Evolutionary conservation across 1,140 invertebrate genomes (phyloP), one percentile per base, ranked within the genome.

Genomic region (Trigoniulus corallinus): DNA sequence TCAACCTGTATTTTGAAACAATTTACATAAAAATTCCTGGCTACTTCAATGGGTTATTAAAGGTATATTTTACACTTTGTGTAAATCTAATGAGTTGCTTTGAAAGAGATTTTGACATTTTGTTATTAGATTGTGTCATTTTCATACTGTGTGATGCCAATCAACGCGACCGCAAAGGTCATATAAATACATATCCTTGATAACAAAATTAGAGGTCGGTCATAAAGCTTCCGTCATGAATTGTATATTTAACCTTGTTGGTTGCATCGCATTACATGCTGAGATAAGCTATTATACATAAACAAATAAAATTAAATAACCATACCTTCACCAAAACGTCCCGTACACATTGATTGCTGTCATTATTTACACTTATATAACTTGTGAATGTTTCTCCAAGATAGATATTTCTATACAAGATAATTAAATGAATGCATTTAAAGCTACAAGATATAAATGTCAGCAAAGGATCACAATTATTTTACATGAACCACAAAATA

Each of bases 331-430:
- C 79, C 20, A 71, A 75, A 20, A 93, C 82, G 70, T 87, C 79
- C 56, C 82, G 80, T 13, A 88, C 83, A 12, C 74, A 61, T 68
- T 88, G 78, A 53, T 76, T 75, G 48, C 88, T 92, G 63, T 93
- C 88, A 74, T 97, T 98, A 61, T 95, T 88, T 44, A 98, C 85
- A 72, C 88, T 93, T 47, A 98, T 80, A 63, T 95, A 97, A 66
- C 92, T 91, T 1, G 92, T 89, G 72, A 98, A 98, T 22, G 89
- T 97, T 75, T 98, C 94, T 20, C 95, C 95, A 23, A 87, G 65
- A 66, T 85, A 85, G 58, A 86, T 82, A 66, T 81, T 84, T 44
- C 81, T 82, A 63, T 57, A 75, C 68, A 57, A 49, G 56, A 51
- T 58, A 55, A 57, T 41, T 23, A 40, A 52, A 41, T 56, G 10